Percentiles rank a stretch among this genome's conserved stretches.
These are phyloP conservation scores for Drosophila villosipedis DNA, from an alignment of 2,888 invertebrate genomes.

Conservation along the genomic window DNA sequence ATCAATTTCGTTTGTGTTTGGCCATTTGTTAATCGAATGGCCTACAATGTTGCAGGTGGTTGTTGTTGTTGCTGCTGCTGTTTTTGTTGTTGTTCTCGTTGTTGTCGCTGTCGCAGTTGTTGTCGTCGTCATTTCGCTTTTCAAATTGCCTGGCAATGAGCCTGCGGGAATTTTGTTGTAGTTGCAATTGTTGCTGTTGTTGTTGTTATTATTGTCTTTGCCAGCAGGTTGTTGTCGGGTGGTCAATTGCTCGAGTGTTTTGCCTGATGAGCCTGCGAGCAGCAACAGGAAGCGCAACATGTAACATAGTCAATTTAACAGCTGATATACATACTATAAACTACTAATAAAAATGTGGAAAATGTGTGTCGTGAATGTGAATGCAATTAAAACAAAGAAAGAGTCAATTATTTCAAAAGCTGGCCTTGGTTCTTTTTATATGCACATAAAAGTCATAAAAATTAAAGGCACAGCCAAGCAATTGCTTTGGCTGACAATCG, in stretches of 20 bases:
- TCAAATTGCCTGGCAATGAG: slow-evolving; percentile 74
- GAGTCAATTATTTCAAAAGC: not conserved
- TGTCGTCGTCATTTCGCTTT: slow-evolving; percentile 77
- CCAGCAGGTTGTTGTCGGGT: slow-evolving; percentile 56
- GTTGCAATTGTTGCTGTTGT: slow-evolving; percentile 20
- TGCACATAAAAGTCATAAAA: slow-evolving; percentile 2
- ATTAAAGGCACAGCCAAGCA: not conserved
- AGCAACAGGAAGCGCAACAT: slow-evolving; percentile 64
- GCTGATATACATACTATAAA: slow-evolving; percentile 9
- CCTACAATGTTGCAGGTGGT: slow-evolving; percentile 71
- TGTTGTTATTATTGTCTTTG: slow-evolving; percentile 11
- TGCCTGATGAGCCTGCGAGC: slow-evolving; percentile 34
- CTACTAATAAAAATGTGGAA: not conserved
- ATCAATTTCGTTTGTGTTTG: slow-evolving; percentile 80
- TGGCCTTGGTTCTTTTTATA: not conserved
- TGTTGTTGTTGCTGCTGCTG: slow-evolving; percentile 17
- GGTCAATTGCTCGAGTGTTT: slow-evolving; percentile 49
- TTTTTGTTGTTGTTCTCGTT: slow-evolving; percentile 3
- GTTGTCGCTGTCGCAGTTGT: slow-evolving; percentile 50
- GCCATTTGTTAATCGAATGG: slow-evolving; percentile 84
- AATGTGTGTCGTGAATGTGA: not conserved
- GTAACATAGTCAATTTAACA: slow-evolving; percentile 39
- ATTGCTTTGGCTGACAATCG: not conserved
- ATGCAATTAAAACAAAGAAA: not conserved
- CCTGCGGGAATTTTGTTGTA: slow-evolving; percentile 62